Evolutionary conservation across 2,888 invertebrate genomes (phyloP).

Genomic region (Chorisops tibialis): DNA sequence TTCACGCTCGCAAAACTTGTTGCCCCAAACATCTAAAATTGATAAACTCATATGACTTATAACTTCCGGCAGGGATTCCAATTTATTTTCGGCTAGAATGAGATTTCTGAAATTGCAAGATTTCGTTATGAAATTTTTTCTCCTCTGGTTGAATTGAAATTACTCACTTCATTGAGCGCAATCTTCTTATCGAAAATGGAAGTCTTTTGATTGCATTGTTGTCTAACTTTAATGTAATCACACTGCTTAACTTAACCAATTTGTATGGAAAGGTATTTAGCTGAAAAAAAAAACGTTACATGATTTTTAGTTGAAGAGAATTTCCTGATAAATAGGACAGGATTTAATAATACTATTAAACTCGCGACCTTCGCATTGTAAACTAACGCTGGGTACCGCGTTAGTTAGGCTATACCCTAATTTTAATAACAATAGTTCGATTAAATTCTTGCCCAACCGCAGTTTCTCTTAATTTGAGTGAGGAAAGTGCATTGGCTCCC

Average conservation of each 20-base stretch:
- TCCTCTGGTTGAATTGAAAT: background rate
- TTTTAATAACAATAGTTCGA: no score
- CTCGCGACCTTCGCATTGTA: no score
- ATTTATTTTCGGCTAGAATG: slow-evolving; percentile 44
- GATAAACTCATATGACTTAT: slow-evolving; percentile 45
- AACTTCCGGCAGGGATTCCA: slow-evolving; percentile 46
- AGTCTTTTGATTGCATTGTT: slow-evolving; percentile 59
- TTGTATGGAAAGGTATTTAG: slow-evolving; percentile 58
- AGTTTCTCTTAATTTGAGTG: no score
- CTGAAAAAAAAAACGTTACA: slow-evolving; percentile 29
- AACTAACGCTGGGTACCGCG: no score
- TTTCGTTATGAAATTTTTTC: background rate
- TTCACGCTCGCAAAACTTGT: slow-evolving; percentile 39
- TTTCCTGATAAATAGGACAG: no score
- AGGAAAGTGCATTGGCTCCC: no score
- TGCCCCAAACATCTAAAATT: slow-evolving; percentile 48
- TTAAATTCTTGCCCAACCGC: no score
- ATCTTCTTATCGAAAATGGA: slow-evolving; percentile 65
- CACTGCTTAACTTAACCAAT: slow-evolving; percentile 60
- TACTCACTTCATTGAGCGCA: slow-evolving; percentile 40
- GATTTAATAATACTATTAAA: no score
- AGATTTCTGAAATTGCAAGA: slow-evolving; percentile 37
- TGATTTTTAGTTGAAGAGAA: no score
- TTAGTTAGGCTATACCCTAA: no score
- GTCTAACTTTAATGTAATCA: slow-evolving; percentile 63